Base-by-base conservation (phyloP, 1,140 invertebrate species). In the Macrotrachela quadricornifera region DNA sequence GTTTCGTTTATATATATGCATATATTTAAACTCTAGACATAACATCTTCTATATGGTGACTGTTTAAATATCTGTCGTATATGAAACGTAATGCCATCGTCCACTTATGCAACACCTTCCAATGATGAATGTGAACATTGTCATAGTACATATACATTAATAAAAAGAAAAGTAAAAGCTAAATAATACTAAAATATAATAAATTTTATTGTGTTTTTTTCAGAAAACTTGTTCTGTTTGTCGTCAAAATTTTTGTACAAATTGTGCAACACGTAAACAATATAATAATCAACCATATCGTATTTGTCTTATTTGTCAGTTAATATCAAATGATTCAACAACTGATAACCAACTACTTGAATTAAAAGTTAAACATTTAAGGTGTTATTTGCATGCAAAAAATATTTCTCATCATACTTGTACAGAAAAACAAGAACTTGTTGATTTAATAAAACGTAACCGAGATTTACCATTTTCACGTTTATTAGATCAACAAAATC, bases 331-430 rank as follows among this genome's bases (percentile, higher is more conserved):
- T 12, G 63, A 64, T 12, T 58, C 57, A 47, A 63, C 65, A 46
- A 63, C 59, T 1, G 53, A 62, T 21, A 55, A 62, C 36, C 62
- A 66, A 30, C 58, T 68, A 1, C 58, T 61, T 49, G 51, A 59
- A n/a, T 63, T 63, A 58, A 65, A 62, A 56, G 58, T 64, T 0
- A 69, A 67, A 51, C 64, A 69, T 58, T 59, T 69, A 49, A 58
- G 63, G 39, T 56, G 58, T 43, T 61, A 67, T 49, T 57, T 69
- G 10, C 53, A 59, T 21, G 60, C 54, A 49, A 59, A 59, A 10
- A 64, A 62, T 51, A 63, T 69, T 21, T 57, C 63, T 1, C 63
- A 60, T 6, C 55, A 57, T 36, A 61, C 56, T 12, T 70, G 68
- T 51, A 61, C 47, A 36, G 68, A 70, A 52, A 70, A 70, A 55